phyloP scores from a whole-genome alignment of 2,888 invertebrate species.

The Drosophila barbarae region DNA sequence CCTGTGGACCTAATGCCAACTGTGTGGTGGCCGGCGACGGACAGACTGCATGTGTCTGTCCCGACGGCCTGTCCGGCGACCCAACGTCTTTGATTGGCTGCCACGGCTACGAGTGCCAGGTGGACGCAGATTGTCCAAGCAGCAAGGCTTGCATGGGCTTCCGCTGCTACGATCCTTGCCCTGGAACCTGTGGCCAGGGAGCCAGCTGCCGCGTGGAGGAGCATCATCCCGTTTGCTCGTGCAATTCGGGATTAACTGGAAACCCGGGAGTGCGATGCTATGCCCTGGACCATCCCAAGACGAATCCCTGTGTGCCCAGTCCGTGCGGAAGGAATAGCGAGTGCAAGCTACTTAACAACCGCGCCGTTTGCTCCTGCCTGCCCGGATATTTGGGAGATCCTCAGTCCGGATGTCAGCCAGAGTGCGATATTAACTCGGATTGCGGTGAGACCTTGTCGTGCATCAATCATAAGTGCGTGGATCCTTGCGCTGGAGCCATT shows the following conservation, averaged over 20 bases:
- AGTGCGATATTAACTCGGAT: slow-evolving; percentile 91
- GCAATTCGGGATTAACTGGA: slow-evolving; percentile 86
- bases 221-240: slow-evolving; percentile 90
- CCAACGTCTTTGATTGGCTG: slow-evolving; percentile 87
- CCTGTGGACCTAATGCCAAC: slow-evolving; percentile 89
- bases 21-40: slow-evolving; percentile 86
- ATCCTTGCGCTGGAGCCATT: slow-evolving; percentile 86
- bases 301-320: slow-evolving; percentile 86
- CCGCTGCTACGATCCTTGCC: slow-evolving; percentile 89
- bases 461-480: slow-evolving; percentile 86
- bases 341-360: slow-evolving; percentile 85
- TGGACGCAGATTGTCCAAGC: slow-evolving; percentile 87
- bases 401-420: slow-evolving; percentile 86
- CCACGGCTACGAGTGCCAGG: slow-evolving; percentile 88
- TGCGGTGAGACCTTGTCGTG: slow-evolving; percentile 88
- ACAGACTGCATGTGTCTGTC: slow-evolving; percentile 86
- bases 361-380: slow-evolving; percentile 88
- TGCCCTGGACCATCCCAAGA: slow-evolving; percentile 80
- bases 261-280: slow-evolving; percentile 89
- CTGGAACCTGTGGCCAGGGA: slow-evolving; percentile 88
- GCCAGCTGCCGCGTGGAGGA: slow-evolving; percentile 87
- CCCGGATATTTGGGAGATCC: slow-evolving; percentile 90
- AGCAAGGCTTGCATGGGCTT: slow-evolving; percentile 89
- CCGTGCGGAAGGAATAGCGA: slow-evolving; percentile 90
- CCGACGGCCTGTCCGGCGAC: slow-evolving; percentile 88